Evolutionary conservation across 1,140 invertebrate species (phyloP).

Genomic region (Solen grandis): DNA sequence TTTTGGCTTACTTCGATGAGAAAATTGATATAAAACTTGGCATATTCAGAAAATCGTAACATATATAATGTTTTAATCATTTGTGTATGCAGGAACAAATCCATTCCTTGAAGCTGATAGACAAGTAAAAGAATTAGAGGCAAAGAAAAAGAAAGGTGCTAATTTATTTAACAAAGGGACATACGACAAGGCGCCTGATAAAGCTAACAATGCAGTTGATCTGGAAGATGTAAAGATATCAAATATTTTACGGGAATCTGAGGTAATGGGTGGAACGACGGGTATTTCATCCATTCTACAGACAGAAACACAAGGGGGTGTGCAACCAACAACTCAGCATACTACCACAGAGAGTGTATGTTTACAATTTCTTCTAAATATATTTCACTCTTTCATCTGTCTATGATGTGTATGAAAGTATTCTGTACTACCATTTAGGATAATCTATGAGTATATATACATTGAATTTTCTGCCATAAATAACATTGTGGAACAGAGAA

Average conservation of each 20-base stretch:
- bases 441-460: too few species aligned
- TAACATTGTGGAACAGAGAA: too few species aligned
- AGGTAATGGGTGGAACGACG: slow-evolving; percentile 37
- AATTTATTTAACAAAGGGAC: background rate
- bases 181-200: background rate
- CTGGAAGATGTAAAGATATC: slow-evolving; percentile 56
- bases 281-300: slow-evolving; percentile 37
- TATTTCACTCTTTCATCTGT: too few species aligned
- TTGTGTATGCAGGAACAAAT: slow-evolving; percentile 23
- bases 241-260: slow-evolving; percentile 48
- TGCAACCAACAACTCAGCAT: too few species aligned
- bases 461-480: too few species aligned
- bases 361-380: too few species aligned
- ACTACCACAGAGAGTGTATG: too few species aligned
- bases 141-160: slow-evolving; percentile 23
- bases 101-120: slow-evolving; percentile 43
- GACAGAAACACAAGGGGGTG: background rate
- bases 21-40: too few species aligned
- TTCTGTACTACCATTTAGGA: too few species aligned
- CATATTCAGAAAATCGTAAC: too few species aligned
- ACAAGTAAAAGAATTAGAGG: slow-evolving; percentile 34
- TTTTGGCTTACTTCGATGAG: too few species aligned
- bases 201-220: slow-evolving; percentile 38
- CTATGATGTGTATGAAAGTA: too few species aligned
- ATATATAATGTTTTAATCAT: background rate